Conservation (phyloP, 2,797 vertebrate genomes). For the Channallabes apus region DNA sequence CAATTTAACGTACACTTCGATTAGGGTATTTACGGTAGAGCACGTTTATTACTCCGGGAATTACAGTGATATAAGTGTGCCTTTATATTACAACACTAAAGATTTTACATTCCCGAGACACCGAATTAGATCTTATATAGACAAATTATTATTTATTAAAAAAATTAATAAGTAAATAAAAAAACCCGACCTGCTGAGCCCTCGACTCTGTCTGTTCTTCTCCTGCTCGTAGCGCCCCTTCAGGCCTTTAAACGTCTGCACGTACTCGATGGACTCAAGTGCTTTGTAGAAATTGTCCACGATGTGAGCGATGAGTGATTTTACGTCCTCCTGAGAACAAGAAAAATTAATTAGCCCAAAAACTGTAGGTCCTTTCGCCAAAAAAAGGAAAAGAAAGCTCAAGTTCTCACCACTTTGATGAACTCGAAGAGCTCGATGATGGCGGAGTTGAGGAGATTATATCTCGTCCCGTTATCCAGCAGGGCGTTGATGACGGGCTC, state of each 20-base stretch:
- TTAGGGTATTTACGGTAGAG: neutral
- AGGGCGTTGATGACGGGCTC: constrained; percentile 97
- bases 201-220: constrained; percentile 92
- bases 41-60: neutral
- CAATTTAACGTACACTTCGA: neutral
- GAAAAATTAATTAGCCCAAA: neutral
- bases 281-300: constrained; percentile 99
- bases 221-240: constrained; percentile 98
- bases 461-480: constrained; percentile 96
- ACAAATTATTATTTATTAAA: neutral
- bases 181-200: constrained; percentile 85
- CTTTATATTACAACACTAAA: neutral
- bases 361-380: too few species aligned
- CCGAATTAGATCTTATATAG: neutral
- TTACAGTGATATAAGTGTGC: neutral
- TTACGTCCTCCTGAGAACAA: constrained; percentile 88
- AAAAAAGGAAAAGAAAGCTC: too few species aligned
- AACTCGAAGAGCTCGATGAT: constrained; percentile 98
- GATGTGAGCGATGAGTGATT: constrained; percentile 96
- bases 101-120: neutral
- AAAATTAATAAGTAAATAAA: too few species aligned
- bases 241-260: constrained; percentile 98
- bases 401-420: constrained; percentile 90
- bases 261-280: constrained; percentile 98
- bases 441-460: constrained; percentile 97